Percentiles rank a stretch among this genome's conserved stretches.
Evolutionary conservation across 2,113 vertebrate species (phyloP).

Genomic region (human (Homo sapiens)): GRCh38 chr7:1247001-1247500

Average conservation of each 20-base stretch:
- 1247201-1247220: neutral
- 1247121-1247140: neutral
- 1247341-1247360: neutral
- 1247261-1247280: accelerated
- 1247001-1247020: slow-evolving; percentile 85
- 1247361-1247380: neutral
- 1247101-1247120: neutral
- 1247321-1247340: neutral
- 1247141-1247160: accelerated
- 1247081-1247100: neutral
- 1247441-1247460: no score
- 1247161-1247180: accelerated
- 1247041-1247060: slow-evolving; percentile 77
- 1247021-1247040: slow-evolving; percentile 84
- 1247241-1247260: no score
- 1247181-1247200: neutral
- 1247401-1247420: neutral
- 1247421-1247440: neutral
- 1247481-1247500: neutral
- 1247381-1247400: neutral
- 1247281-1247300: no score
- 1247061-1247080: slow-evolving; percentile 21
- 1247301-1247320: no score
- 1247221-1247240: neutral
- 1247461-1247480: neutral